Evolutionary conservation across 2,888 invertebrate species (phyloP), one percentile per base, ranked within the genome.

Genomic region (Pharmacophagus antenor): DNA sequence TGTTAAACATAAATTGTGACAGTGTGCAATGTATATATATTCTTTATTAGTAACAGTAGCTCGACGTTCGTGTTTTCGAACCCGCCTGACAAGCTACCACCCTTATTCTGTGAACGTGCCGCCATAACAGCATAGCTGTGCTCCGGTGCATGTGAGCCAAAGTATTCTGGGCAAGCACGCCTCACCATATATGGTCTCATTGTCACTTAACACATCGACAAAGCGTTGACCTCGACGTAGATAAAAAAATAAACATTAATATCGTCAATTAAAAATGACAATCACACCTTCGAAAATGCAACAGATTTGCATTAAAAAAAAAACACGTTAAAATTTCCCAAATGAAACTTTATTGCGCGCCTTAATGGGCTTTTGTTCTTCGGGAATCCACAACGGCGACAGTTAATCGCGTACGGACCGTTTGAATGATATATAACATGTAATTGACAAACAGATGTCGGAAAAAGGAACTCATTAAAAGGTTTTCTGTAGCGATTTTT

Each of bases 401-500:
- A 31, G 37, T 23, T 58, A 56, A 53, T 62, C 46, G 41, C 51
- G 27, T 52, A 31, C 41, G 46, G n/a, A 27, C 47, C 44, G 42
- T 60, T 50, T 41, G 42, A 58, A 53, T 42, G 21, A 50, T 42
- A 57, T 23, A 57, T 54, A 44, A 57, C 49, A 31, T 57, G 47
- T 44, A 49, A 58, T 59, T 56, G 54, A 56, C 54, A 47, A 50
- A 56, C 55, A 60, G 50, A 59, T 63, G 53, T 64, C 68, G 66
- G 63, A 63, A 67, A 65, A 64, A 64, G n/a, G 31, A 52, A 53
- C 54, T 65, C 66, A 67, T 70, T 70, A 68, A 60, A 60, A 17
- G 50, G 54, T 31, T 59, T 60, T 60, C 56, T 51, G 37, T 44
- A 66, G 67, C 70, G 67, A 77, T 79, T 77, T 76, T 79, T 77